A percentile compares a stretch with the other conserved stretches of the same genome.
phyloP scores from a whole-genome alignment of 2,888 invertebrate species.

The Dioctria rufipes region DNA sequence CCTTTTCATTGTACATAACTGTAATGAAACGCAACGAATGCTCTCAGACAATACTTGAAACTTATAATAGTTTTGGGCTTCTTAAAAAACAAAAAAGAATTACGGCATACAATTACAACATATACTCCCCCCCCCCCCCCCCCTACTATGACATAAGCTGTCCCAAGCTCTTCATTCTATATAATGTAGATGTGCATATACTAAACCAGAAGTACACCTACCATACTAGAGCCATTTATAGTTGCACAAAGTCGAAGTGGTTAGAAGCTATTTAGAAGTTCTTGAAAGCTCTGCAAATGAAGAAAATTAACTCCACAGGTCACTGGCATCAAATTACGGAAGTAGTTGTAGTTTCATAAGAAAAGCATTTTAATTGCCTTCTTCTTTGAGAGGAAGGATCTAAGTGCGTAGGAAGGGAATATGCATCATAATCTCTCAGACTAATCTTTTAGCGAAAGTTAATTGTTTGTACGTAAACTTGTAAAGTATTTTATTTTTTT shows the following conservation, averaged over 20 bases:
- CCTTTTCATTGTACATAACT: background rate
- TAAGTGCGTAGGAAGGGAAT: constrained; percentile 16
- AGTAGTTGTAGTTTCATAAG: constrained; percentile 7
- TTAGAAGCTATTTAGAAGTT: constrained; percentile 38
- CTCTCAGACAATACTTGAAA: constrained; percentile 46
- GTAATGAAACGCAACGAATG: constrained; percentile 25
- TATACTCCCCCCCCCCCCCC: too few relatives aligned
- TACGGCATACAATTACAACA: background rate
- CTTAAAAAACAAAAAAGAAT: background rate
- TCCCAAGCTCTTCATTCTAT: too few relatives aligned
- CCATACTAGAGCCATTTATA: constrained; percentile 16
- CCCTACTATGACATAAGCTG: too few relatives aligned
- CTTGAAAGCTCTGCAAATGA: constrained; percentile 41
- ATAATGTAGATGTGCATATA: too few relatives aligned
- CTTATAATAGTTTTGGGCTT: constrained; percentile 41
- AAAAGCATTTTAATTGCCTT: constrained; percentile 14
- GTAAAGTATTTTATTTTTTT: too few relatives aligned
- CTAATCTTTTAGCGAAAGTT: too few relatives aligned
- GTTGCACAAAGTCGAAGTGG: constrained; percentile 31
- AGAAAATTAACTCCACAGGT: constrained; percentile 41
- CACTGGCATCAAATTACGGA: constrained; percentile 48
- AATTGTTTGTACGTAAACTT: too few relatives aligned
- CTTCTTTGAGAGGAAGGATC: constrained; percentile 6
- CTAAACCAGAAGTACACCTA: too few relatives aligned
- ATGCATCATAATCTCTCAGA: too few relatives aligned